Conservation (phyloP, 2,113 vertebrate species). For the Lynx canadensis region DNA sequence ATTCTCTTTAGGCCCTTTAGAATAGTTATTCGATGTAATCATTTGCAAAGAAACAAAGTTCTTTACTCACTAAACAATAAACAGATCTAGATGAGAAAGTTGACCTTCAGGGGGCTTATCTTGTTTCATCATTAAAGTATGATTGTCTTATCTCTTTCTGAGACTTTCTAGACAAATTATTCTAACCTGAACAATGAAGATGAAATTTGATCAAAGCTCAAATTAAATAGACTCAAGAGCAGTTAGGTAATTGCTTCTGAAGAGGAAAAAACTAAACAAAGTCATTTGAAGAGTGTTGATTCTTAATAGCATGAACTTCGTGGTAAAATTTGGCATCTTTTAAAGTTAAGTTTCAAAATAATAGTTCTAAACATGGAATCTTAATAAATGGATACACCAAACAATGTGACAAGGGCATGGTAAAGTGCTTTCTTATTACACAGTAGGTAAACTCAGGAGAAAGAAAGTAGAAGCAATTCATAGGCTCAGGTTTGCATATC, state of each 20-base stretch:
- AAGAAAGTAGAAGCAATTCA: slow-evolving; percentile 43
- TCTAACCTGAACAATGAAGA: background rate
- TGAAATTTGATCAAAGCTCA: background rate
- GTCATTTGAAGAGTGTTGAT: background rate
- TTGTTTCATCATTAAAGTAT: background rate
- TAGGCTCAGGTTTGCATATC: slow-evolving; percentile 62
- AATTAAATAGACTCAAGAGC: background rate
- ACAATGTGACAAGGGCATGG: slow-evolving; percentile 27
- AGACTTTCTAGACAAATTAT: background rate
- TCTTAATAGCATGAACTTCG: background rate
- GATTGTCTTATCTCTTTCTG: background rate
- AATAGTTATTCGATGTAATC: background rate
- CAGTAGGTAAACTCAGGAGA: slow-evolving; percentile 16
- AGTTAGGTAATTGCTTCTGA: slow-evolving; percentile 15
- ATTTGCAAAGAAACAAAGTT: background rate
- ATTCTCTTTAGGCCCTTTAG: background rate
- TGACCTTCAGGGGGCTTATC: background rate
- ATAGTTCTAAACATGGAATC: background rate
- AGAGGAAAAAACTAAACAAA: slow-evolving; percentile 26
- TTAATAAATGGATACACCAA: background rate
- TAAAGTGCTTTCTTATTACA: slow-evolving; percentile 61
- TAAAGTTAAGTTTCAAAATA: background rate
- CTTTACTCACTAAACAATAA: background rate
- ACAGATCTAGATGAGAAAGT: background rate
- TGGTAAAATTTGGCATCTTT: background rate